These are phyloP conservation scores for Micrastur ruficollis DNA, from an alignment of 2,797 vertebrate species.

Conservation along the genomic window DNA sequence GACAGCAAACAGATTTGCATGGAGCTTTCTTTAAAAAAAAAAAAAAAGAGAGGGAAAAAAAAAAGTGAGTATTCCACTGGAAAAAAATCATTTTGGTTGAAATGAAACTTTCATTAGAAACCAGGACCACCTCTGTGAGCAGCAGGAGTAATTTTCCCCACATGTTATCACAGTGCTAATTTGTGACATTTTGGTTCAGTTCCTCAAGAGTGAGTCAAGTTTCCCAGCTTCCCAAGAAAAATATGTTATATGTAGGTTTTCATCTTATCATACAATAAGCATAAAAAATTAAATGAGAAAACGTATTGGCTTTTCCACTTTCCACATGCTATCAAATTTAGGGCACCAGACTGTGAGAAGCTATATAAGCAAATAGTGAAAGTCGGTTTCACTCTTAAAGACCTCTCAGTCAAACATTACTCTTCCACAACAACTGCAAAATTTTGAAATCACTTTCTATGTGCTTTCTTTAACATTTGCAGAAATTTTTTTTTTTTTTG, in stretches of 20 bases:
- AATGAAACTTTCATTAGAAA: background rate
- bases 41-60: no score
- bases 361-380: background rate
- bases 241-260: background rate
- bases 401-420: background rate
- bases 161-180: background rate
- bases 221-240: background rate
- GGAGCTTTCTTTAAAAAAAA: rapidly evolving
- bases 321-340: background rate
- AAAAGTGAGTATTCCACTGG: background rate
- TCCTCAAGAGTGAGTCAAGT: background rate
- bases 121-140: background rate
- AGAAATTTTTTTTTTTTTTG: background rate
- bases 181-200: background rate
- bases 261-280: background rate
- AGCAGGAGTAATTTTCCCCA: background rate
- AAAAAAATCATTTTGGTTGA: background rate
- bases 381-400: background rate
- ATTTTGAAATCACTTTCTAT: background rate
- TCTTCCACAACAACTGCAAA: background rate
- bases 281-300: background rate
- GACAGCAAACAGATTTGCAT: background rate
- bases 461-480: background rate
- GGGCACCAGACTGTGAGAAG: background rate
- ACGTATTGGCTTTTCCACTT: background rate